A percentile compares a stretch with the other conserved stretches of the same genome.
These are phyloP conservation scores for Coryphaenoides rupestris DNA, from an alignment of 2,113 vertebrate species.

Conservation along the genomic window DNA sequence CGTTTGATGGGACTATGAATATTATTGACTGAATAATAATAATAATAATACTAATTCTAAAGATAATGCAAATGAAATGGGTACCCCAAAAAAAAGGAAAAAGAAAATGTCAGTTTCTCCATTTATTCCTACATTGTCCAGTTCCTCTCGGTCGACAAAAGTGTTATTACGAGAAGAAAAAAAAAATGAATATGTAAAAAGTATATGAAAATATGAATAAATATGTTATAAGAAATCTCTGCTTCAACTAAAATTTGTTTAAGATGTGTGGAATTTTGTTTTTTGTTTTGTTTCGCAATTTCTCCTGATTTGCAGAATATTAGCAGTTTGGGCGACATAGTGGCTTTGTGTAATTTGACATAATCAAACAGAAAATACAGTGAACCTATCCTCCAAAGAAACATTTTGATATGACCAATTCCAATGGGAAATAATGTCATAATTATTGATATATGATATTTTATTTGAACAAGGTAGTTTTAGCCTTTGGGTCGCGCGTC, in stretches of 20 bases:
- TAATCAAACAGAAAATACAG: too few species aligned
- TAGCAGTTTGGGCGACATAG: too few species aligned
- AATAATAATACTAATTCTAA: conserved; percentile 58
- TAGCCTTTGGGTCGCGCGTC: too few species aligned
- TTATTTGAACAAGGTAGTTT: too few species aligned
- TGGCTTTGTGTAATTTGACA: too few species aligned
- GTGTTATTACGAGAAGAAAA: conserved; percentile 58
- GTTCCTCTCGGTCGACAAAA: conserved; percentile 30
- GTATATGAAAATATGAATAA: conserved; percentile 76
- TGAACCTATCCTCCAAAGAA: too few species aligned
- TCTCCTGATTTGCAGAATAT: too few species aligned
- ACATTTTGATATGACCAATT: too few species aligned
- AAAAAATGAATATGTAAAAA: conserved; percentile 74
- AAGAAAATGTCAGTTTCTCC: conserved; percentile 63
- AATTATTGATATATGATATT: too few species aligned
- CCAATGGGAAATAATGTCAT: too few species aligned
- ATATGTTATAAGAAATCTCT: conserved; percentile 63
- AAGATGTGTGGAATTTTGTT: conserved; percentile 4
- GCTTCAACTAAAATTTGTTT: conserved; percentile 15
- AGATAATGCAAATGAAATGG: conserved; percentile 64
- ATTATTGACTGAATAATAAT: conserved; percentile 48
- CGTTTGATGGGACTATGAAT: conserved; percentile 71
- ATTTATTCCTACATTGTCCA: conserved; percentile 16
- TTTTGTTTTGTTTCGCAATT: too few species aligned
- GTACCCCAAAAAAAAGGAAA: conserved; percentile 34